phyloP scores from a whole-genome alignment of 2,888 invertebrate species.

The Mamestra brassicae region DNA sequence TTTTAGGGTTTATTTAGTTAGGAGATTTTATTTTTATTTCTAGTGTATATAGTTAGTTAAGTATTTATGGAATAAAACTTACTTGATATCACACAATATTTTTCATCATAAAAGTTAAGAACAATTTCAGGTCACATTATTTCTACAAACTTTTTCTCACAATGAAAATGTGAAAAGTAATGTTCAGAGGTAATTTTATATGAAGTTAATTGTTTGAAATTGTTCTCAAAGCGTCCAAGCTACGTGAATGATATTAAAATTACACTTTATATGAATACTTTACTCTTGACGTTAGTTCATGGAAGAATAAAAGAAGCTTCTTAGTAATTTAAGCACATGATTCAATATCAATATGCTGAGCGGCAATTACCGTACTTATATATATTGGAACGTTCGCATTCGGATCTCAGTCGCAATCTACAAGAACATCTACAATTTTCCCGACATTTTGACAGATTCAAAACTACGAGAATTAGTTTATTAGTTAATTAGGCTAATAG shows the following conservation, averaged over 20 bases:
- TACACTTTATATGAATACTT: conserved; percentile 8
- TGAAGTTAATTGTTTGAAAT: conserved; percentile 47
- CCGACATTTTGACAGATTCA: too few species aligned
- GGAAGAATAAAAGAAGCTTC: not conserved
- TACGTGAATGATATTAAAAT: conserved; percentile 37
- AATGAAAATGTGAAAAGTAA: conserved; percentile 40
- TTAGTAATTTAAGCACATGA: not conserved
- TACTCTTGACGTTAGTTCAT: not conserved
- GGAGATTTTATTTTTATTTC: too few species aligned
- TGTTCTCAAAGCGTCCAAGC: conserved; percentile 31
- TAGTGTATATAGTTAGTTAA: too few species aligned
- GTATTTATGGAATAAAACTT: too few species aligned
- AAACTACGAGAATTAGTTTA: too few species aligned
- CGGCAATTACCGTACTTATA: too few species aligned
- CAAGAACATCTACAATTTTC: too few species aligned
- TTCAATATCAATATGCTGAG: not conserved
- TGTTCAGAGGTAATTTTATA: conserved; percentile 48
- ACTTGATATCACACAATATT: not conserved
- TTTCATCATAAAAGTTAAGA: conserved; percentile 12
- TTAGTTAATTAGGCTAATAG: too few species aligned
- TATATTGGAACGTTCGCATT: too few species aligned
- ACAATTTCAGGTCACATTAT: conserved; percentile 16
- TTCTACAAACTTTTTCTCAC: conserved; percentile 15
- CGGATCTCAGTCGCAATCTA: too few species aligned
- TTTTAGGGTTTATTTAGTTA: too few species aligned